Evolutionary conservation across 1,140 invertebrate genomes (phyloP).

Genomic region (Odontomachus brunneus): DNA sequence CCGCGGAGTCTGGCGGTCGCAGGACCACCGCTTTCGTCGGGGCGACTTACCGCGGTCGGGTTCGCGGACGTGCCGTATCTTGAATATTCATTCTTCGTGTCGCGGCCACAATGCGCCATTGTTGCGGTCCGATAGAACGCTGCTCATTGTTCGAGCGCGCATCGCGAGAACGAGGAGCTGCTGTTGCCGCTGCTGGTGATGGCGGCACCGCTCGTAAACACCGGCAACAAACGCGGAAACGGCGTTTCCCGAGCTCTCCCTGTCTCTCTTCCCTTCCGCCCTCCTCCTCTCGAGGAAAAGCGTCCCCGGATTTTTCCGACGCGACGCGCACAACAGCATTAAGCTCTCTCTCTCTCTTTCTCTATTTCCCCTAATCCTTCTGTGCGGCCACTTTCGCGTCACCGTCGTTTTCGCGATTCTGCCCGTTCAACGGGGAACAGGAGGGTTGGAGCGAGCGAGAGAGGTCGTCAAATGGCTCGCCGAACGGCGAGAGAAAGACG

Average conservation of each 20-base stretch:
- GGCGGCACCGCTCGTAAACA: constrained; percentile 63
- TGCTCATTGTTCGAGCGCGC: constrained; percentile 68
- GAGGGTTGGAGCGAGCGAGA: too few relatives aligned
- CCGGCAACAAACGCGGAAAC: constrained; percentile 62
- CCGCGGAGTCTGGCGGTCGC: constrained; percentile 49
- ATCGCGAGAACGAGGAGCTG: constrained; percentile 12
- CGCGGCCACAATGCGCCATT: constrained; percentile 69
- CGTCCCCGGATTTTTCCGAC: constrained; percentile 29
- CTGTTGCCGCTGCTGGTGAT: too few relatives aligned
- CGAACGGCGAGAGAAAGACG: constrained; percentile 22
- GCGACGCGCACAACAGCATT: constrained; percentile 40
- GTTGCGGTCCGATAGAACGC: constrained; percentile 69
- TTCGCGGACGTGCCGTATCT: constrained; percentile 55
- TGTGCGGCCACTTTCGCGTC: not conserved
- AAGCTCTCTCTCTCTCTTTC: too few relatives aligned
- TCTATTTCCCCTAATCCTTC: constrained; percentile 60
- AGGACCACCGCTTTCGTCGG: constrained; percentile 62
- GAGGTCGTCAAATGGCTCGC: constrained; percentile 30
- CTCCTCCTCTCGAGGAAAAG: not conserved
- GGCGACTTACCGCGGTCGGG: constrained; percentile 45
- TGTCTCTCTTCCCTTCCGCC: too few relatives aligned
- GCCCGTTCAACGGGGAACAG: not conserved
- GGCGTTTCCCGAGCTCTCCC: constrained; percentile 25
- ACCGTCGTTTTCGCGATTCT: constrained; percentile 8
- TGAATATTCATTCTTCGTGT: constrained; percentile 71